Base-by-base conservation (phyloP, 2,113 vertebrate genomes). In the Cyphomyrus discorhynchus region DNA sequence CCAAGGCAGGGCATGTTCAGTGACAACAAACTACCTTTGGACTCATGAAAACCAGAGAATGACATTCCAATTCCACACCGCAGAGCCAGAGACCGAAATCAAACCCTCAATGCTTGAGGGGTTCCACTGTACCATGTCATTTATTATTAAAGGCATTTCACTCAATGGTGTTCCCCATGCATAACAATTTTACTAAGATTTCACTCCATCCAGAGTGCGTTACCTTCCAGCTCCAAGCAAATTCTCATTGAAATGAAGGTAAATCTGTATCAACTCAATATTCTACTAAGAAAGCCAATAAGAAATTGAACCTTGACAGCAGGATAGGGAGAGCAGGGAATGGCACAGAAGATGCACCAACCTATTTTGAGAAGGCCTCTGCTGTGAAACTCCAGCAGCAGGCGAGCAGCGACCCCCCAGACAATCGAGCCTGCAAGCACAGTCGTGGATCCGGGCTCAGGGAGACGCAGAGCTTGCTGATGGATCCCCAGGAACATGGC, bases 401-500 rank as follows among this genome's bases (percentile, higher is more conserved):
- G 53, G 19, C 98, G 96, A 13, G 90, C 82, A 31, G 95, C 86
- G 0, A 97, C 94, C 10, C 97, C 96, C 97, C 97, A 98, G 85
- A 95, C 92, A 80, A 98, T 94, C 92, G 96, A 97, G 21, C 93
- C 96, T 87, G 94, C 94, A 95, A 98, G 95, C 5, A 94, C 62
- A 5, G 95, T 96, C 17, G 96, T 96, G 92, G 96, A 96, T 95
- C 95, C 95, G 0, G 96, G 95, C 49, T 94, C 88, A 47, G 96
- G 96, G 66, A 98, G 95, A 83, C 96, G 91, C 92, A 98, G 87
- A 1, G 95, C 96, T 90, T 96, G 96, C 89, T 98, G 94, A 88
- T 96, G 95, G 93, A 96, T 96, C 74, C 97, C 97, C 91, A 98
- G 93, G 94, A 97, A 97, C 89, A 97, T 95, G 80, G 95, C 92